phyloP scores from a whole-genome alignment of 1,140 invertebrate species.

The Megalopta genalis region DNA sequence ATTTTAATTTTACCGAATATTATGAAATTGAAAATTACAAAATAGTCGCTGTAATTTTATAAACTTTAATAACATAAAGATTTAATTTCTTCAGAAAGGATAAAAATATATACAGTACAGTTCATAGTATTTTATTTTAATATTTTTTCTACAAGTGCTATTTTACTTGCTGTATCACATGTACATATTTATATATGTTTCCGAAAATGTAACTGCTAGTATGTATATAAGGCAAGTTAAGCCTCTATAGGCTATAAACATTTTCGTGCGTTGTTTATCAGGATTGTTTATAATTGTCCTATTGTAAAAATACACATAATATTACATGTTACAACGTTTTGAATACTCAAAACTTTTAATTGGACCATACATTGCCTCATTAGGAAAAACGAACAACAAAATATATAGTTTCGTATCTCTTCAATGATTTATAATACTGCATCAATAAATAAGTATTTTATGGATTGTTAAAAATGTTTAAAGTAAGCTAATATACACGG shows the following conservation, averaged over 20 bases:
- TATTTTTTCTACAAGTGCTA: conserved; percentile 52
- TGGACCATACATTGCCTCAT: conserved; percentile 45
- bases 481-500: conserved; percentile 9
- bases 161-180: conserved; percentile 34
- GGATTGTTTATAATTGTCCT: conserved; percentile 30
- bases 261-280: conserved; percentile 32
- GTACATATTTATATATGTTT: conserved; percentile 43
- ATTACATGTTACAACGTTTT: conserved; percentile 40
- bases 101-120: not conserved
- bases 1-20: not conserved
- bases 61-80: not conserved
- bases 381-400: conserved; percentile 30
- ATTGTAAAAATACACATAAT: conserved; percentile 49
- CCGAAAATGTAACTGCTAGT: conserved; percentile 51
- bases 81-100: not conserved
- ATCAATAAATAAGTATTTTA: conserved; percentile 34
- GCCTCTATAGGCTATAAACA: conserved; percentile 50
- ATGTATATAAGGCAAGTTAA: conserved; percentile 52
- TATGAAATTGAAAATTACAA: not conserved
- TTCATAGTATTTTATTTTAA: conserved; percentile 55
- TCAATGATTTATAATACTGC: conserved; percentile 31
- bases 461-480: not conserved
- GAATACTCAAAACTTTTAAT: conserved; percentile 41
- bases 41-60: not conserved
- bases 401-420: conserved; percentile 22